phyloP scores from a whole-genome alignment of 2,888 invertebrate genomes.

The Apodemia hepburni region DNA sequence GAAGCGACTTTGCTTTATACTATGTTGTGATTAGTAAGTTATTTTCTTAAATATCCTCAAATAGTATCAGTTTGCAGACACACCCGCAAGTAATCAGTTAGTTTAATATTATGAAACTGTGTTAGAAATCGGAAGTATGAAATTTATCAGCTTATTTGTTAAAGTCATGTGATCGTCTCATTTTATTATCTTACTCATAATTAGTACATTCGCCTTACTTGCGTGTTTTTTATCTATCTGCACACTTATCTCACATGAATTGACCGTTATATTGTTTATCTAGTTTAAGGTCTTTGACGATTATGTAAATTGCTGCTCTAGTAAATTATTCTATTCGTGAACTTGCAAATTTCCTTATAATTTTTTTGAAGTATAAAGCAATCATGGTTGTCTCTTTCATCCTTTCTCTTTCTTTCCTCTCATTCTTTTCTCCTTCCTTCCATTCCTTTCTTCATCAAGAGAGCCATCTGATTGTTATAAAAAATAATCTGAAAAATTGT shows the following conservation, averaged over 20 bases:
- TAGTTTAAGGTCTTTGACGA: neutral
- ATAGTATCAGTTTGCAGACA: too few species aligned
- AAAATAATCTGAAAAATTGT: too few species aligned
- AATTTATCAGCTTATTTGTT: neutral
- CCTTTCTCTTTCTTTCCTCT: too few species aligned
- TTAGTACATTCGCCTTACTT: conserved; percentile 9
- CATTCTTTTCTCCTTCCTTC: too few species aligned
- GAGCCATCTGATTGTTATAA: too few species aligned
- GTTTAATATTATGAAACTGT: neutral
- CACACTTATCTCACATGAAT: neutral
- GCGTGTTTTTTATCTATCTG: neutral
- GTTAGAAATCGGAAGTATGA: neutral
- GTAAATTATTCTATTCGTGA: neutral
- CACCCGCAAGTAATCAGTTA: neutral
- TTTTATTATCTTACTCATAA: neutral
- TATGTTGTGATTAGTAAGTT: too few species aligned
- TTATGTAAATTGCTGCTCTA: neutral
- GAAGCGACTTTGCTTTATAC: too few species aligned
- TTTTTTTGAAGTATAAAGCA: too few species aligned
- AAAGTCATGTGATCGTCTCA: conserved; percentile 1
- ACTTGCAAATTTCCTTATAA: neutral
- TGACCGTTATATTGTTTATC: neutral
- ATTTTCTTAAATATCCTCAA: too few species aligned
- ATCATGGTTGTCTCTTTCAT: too few species aligned
- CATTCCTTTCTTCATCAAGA: too few species aligned